phyloP scores from a whole-genome alignment of 2,797 vertebrate species.

The Craterocephalus amniculus region DNA sequence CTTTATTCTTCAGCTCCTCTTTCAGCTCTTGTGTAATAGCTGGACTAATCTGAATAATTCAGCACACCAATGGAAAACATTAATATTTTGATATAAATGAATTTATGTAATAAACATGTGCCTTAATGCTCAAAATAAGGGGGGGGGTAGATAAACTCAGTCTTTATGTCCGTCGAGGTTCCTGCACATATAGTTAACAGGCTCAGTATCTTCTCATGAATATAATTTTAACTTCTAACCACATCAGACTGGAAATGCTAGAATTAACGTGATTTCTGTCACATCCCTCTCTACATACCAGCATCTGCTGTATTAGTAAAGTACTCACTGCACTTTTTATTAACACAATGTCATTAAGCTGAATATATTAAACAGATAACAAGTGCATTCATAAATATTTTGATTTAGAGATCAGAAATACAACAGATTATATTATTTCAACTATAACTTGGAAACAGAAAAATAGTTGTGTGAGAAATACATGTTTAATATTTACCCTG shows the following conservation, averaged over 20 bases:
- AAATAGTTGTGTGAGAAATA: neutral
- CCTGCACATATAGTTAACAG: slow-evolving; percentile 7
- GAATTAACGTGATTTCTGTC: slow-evolving; percentile 25
- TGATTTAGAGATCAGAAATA: neutral
- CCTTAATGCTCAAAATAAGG: slow-evolving; percentile 42
- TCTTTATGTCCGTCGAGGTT: slow-evolving; percentile 21
- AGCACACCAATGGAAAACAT: slow-evolving; percentile 37
- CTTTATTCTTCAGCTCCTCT: slow-evolving; percentile 25
- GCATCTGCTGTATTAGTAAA: neutral
- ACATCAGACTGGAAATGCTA: slow-evolving; percentile 19
- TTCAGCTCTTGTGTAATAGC: slow-evolving; percentile 20
- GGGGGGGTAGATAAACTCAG: slow-evolving; percentile 32
- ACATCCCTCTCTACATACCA: slow-evolving; percentile 9
- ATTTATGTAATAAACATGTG: slow-evolving; percentile 30
- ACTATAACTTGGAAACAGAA: neutral
- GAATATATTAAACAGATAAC: neutral
- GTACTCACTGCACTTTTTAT: neutral
- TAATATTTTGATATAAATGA: slow-evolving; percentile 48
- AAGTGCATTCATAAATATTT: neutral
- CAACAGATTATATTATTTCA: neutral
- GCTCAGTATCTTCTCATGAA: slow-evolving; percentile 16
- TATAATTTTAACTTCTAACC: slow-evolving; percentile 18
- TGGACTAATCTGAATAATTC: slow-evolving; percentile 48
- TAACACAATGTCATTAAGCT: neutral
- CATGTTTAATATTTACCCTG: neutral